Evolutionary conservation across 2,888 invertebrate genomes (phyloP).

Genomic region (Cistogaster globosa): DNA sequence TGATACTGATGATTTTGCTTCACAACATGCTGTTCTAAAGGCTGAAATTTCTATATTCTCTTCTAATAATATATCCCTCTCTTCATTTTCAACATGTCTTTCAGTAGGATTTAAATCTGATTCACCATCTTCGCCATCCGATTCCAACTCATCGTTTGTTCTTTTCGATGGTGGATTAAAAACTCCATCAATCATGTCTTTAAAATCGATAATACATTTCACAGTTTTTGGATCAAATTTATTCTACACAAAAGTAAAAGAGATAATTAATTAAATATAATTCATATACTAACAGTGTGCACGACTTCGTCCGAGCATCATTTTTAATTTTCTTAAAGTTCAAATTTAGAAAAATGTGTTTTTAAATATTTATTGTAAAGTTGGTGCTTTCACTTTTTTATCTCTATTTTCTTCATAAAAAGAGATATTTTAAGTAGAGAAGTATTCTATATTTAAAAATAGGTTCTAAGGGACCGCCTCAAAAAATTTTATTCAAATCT

Average conservation of each 20-base stretch:
- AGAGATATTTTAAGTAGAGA: no score
- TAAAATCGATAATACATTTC: slow-evolving; percentile 79
- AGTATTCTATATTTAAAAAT: no score
- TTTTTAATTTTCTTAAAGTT: no score
- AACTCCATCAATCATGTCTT: slow-evolving; percentile 79
- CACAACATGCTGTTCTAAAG: neutral
- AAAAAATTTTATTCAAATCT: no score
- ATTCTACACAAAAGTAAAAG: slow-evolving; percentile 73
- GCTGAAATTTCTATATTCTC: neutral
- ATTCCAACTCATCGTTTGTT: slow-evolving; percentile 63
- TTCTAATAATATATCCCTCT: neutral
- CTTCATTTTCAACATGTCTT: slow-evolving; percentile 33
- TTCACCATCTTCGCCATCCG: slow-evolving; percentile 63
- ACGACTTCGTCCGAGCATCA: no score
- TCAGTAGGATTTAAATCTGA: slow-evolving; percentile 30
- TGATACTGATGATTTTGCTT: slow-evolving; percentile 11
- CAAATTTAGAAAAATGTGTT: no score
- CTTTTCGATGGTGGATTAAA: slow-evolving; percentile 75
- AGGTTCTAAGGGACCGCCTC: no score
- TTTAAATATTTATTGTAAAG: no score
- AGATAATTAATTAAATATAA: neutral
- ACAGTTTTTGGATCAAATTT: slow-evolving; percentile 79
- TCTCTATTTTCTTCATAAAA: no score
- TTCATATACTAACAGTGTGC: no score
- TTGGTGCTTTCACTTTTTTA: no score